Conservation (phyloP, 2,113 vertebrate genomes). For the Turnix velox region DNA sequence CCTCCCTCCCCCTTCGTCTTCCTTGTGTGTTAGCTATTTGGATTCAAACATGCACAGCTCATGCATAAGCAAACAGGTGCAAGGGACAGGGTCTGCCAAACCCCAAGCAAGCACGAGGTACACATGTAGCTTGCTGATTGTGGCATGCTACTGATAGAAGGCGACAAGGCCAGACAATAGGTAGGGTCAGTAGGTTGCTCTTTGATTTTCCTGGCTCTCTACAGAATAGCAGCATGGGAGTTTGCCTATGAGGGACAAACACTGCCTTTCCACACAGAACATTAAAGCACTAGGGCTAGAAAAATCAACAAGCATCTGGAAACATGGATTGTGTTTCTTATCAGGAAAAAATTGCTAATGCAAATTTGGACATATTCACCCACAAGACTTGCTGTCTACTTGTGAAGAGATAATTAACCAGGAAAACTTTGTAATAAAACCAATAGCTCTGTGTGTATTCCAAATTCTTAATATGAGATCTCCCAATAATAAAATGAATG, state of each 20-base stretch:
- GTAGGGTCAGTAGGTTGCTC: conserved; percentile 75
- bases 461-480: neutral
- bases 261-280: neutral
- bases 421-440: neutral
- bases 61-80: conserved; percentile 82
- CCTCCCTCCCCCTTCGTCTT: neutral
- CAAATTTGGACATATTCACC: neutral
- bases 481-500: neutral
- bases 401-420: neutral
- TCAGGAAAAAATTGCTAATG: neutral
- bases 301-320: neutral
- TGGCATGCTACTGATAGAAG: conserved; percentile 67
- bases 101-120: conserved; percentile 68
- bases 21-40: conserved; percentile 32
- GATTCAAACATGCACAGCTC: conserved; percentile 69
- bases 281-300: neutral
- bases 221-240: conserved; percentile 57
- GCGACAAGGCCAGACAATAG: conserved; percentile 74
- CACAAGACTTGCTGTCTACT: neutral
- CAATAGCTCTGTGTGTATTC: neutral
- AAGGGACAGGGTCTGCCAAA: conserved; percentile 67
- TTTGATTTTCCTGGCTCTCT: conserved; percentile 73
- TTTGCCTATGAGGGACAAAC: conserved; percentile 3
- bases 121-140: conserved; percentile 75
- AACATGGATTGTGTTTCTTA: neutral